These are phyloP conservation scores for Carabus problematicus DNA, from an alignment of 2,888 invertebrate species.

Conservation along the genomic window DNA sequence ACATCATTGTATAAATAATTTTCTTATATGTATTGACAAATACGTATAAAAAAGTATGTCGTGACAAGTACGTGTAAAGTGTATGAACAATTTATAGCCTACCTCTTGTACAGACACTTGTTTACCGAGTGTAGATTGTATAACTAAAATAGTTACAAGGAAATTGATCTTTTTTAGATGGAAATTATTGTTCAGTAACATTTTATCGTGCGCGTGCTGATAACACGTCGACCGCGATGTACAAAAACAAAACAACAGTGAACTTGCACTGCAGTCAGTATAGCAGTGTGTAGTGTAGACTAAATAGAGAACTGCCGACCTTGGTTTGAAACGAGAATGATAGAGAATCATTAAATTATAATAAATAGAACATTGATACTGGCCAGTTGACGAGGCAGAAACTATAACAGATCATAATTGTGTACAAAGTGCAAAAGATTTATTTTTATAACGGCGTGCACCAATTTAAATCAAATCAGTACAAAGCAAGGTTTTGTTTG, in stretches of 20 bases:
- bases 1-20: too few species aligned
- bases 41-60: too few species aligned
- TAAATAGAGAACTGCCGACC: conserved; percentile 6
- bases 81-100: too few species aligned
- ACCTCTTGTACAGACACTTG: not conserved
- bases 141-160: too few species aligned
- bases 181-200: conserved; percentile 12
- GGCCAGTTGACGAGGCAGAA: conserved; percentile 29
- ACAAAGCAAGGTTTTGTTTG: not conserved
- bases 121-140: not conserved
- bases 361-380: conserved; percentile 17
- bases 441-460: conserved; percentile 17
- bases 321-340: conserved; percentile 5
- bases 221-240: conserved; percentile 10
- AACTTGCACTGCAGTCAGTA: conserved; percentile 4
- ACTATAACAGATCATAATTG: conserved; percentile 12
- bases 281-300: too few species aligned
- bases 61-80: too few species aligned
- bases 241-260: conserved; percentile 14
- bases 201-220: conserved; percentile 17
- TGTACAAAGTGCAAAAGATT: conserved; percentile 34
- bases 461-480: conserved; percentile 3
- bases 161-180: too few species aligned
- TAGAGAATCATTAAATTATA: conserved; percentile 5
- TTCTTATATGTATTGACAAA: too few species aligned